Base-by-base conservation (phyloP, 2,888 invertebrate genomes). In the Serrognathus titanus region DNA sequence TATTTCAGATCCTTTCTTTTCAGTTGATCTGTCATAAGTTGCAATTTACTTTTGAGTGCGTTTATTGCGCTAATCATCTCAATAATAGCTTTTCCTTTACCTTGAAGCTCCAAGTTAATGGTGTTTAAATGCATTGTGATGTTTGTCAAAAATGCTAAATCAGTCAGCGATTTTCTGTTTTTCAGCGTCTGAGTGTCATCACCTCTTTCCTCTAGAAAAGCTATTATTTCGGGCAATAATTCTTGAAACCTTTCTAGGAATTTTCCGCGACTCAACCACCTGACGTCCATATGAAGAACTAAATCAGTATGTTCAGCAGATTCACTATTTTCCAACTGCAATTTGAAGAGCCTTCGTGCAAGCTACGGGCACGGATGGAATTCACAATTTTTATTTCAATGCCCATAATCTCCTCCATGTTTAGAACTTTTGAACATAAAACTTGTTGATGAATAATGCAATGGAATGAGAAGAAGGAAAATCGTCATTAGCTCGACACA, bases 71-170 rank as follows among this genome's bases (percentile, higher is more conserved):
- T 55, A 51, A 60, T 60, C 57, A 59, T 63, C 40, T 38, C 38
- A 57, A 47, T 48, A 11, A 64, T 53, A 55, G 58, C 48, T 40
- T 59, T 20, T 50, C 49, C 52, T 58, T 59, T 60, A 35, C 60
- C 59, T 51, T 62, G 61, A 47, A 62, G 24, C 49, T 62, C 53
- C 49, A 63, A 59, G 49, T 65, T 63, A 53, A 57, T 58, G 43
- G 51, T 40, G 59, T 61, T 63, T 38, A 63, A 63, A 39, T 62
- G 60, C 57, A 43, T 58, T 54, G 55, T 60, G 52, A 63, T 59
- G 49, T 65, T 58, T 56, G 62, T 61, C 41, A 63, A 41, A 57
- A 61, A 60, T 40, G 57, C 59, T 43, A 63, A 53, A 51, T 65
- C 61, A 20, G 63, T 38, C 49, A 63, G 53, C 62, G 62, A 63